Evolutionary conservation across 2,888 invertebrate species (phyloP).

Genomic region (Lamproptera curius): DNA sequence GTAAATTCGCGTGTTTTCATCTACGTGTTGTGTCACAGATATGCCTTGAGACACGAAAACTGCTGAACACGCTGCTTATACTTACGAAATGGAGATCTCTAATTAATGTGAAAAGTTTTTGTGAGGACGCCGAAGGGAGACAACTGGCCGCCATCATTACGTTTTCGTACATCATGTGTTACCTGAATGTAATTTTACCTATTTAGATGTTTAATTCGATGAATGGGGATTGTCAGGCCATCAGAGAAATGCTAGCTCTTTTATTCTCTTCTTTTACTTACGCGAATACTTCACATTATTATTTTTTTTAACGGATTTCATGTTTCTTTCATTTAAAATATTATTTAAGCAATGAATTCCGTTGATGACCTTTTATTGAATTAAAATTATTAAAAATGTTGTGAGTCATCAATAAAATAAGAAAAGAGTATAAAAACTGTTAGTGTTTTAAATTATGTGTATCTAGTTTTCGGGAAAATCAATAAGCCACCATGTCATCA

Average conservation of each 20-base stretch:
- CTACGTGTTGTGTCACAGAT: slow-evolving; percentile 39
- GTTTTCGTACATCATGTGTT: slow-evolving; percentile 5
- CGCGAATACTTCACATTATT: neutral
- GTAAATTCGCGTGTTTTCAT: slow-evolving; percentile 26
- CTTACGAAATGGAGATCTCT: slow-evolving; percentile 47
- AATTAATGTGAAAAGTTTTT: slow-evolving; percentile 57
- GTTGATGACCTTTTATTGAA: too few relatives aligned
- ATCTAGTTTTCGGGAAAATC: too few relatives aligned
- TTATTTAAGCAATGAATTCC: too few relatives aligned
- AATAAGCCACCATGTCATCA: too few relatives aligned
- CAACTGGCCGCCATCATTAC: slow-evolving; percentile 44
- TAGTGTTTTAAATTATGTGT: too few relatives aligned
- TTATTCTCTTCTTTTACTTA: neutral
- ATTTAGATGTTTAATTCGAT: neutral
- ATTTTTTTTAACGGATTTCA: neutral
- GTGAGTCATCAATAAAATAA: too few relatives aligned
- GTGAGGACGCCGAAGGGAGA: slow-evolving; percentile 45
- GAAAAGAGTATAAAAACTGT: too few relatives aligned
- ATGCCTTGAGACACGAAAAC: slow-evolving; percentile 41
- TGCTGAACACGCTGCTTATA: slow-evolving; percentile 42
- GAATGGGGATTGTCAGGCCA: neutral
- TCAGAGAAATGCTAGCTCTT: neutral
- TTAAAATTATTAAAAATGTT: too few relatives aligned
- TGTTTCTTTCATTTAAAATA: neutral
- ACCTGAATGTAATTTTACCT: neutral